Base-by-base conservation (phyloP, 2,113 vertebrate species). In the Leucosticte australis region DNA sequence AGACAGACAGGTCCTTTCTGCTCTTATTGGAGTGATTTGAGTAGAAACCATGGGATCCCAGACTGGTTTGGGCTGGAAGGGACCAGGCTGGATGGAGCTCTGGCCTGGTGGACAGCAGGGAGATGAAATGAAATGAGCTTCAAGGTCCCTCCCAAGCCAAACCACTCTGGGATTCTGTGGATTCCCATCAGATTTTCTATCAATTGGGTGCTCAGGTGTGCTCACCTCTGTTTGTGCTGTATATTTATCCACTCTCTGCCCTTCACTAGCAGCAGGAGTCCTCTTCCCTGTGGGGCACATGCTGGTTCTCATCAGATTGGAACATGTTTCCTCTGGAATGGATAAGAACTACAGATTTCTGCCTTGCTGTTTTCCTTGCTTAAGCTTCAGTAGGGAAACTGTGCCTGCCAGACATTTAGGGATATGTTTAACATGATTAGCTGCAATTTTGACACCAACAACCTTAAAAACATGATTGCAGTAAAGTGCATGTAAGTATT, bases 241-340 rank as follows among this genome's bases (percentile, higher is more conserved):
- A 0, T 8, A 56, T 35, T 7, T 68, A 15, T 12, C 31, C 17
- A 62, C n/a, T 10, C 11, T 39, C 20, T 11, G 53, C 16, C 31
- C 50, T 56, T 42, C 64, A 11, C 10, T 2, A 78, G 33, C 42
- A n/a, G 44, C 41, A 77, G 77, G 42, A 69, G 13, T 30, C 42
- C 30, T 87, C 55, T 4, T 17, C 19, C 23, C 30, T 52, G n/a
- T 19, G 46, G 64, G 46, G 11, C 18, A 5, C 17, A 1, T 3
- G 6, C 22, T 64, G 39, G 0, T 46, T 44, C 4, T 35, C 2
- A 0, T 30, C 46, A 1, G 2, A 41, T 4, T 10, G 64, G 31
- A 39, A n/a, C 4, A 0, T 1, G 1, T 60, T 89, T 65, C 30
- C 3, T 13, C 42, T 10, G 27, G 41, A 74, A 52, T 31, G 60